Conservation (phyloP, 2,888 invertebrate species). For the Germaria angustata region DNA sequence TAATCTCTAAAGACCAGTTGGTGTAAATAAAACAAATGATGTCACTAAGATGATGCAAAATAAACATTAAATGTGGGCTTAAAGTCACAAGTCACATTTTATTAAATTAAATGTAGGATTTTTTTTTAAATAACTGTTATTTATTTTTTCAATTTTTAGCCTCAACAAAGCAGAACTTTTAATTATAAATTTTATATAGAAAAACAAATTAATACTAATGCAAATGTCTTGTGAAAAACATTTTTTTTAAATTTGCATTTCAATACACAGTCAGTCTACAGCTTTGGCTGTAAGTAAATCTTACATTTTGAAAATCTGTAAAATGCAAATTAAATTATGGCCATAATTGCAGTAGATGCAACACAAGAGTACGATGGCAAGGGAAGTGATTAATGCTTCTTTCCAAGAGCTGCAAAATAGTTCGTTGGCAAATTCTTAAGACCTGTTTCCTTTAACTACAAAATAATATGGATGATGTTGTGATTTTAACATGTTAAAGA, state of each 20-base stretch:
- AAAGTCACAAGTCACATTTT: neutral
- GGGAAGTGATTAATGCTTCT: constrained; percentile 20
- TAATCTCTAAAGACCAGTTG: constrained; percentile 20
- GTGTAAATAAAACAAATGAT: constrained; percentile 28
- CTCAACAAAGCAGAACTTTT: neutral
- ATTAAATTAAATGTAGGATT: constrained; percentile 28
- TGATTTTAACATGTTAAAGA: neutral
- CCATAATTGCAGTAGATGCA: neutral
- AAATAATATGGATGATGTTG: neutral
- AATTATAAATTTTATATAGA: neutral
- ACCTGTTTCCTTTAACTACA: neutral
- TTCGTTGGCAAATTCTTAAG: neutral
- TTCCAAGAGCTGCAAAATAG: neutral
- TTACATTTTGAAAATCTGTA: neutral
- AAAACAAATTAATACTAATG: neutral
- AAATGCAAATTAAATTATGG: constrained; percentile 55
- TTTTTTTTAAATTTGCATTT: neutral
- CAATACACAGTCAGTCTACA: neutral
- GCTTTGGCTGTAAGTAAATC: constrained; percentile 5
- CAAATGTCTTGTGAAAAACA: neutral
- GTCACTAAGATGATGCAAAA: constrained; percentile 49
- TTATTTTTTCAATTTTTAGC: too few relatives aligned
- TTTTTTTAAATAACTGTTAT: neutral
- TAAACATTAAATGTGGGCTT: constrained; percentile 27
- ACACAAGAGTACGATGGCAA: constrained; percentile 18